Percentiles rank a stretch among this genome's conserved stretches.
Evolutionary conservation across 2,797 vertebrate genomes (phyloP).

Genomic region (Coreius guichenoti): DNA sequence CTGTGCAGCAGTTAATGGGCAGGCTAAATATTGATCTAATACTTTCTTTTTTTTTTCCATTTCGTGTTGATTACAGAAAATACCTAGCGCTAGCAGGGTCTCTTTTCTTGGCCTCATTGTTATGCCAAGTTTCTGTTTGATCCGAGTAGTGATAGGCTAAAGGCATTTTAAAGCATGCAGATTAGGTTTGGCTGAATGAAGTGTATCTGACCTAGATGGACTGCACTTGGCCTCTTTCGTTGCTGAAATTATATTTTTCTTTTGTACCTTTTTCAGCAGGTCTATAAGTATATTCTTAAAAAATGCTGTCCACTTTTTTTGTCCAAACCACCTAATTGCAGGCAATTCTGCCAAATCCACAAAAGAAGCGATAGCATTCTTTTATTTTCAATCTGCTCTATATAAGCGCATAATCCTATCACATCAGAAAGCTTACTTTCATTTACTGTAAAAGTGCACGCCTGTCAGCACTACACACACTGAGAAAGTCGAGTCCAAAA

Average conservation of each 20-base stretch:
- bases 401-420: constrained; percentile 66
- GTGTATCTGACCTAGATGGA: constrained; percentile 60
- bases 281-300: constrained; percentile 51
- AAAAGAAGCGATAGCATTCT: constrained; percentile 68
- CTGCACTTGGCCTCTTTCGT: constrained; percentile 42
- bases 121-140: constrained; percentile 57
- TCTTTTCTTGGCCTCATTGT: constrained; percentile 57
- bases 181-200: constrained; percentile 55
- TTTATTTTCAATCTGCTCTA: constrained; percentile 59
- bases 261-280: constrained; percentile 8
- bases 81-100: constrained; percentile 51
- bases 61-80: constrained; percentile 59
- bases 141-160: constrained; percentile 56
- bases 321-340: constrained; percentile 55
- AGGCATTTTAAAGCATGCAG: constrained; percentile 56
- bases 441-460: constrained; percentile 73
- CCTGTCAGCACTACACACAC: constrained; percentile 74
- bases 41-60: constrained; percentile 46
- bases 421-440: constrained; percentile 61
- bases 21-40: constrained; percentile 58
- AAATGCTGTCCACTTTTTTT: neutral
- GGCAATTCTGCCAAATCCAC: constrained; percentile 66
- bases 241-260: constrained; percentile 43
- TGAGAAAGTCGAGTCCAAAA: constrained; percentile 79
- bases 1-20: constrained; percentile 33